Percentiles rank a stretch among this genome's conserved stretches.
Evolutionary conservation across 2,113 vertebrate species (phyloP).

Genomic region (Arizona elegans): DNA sequence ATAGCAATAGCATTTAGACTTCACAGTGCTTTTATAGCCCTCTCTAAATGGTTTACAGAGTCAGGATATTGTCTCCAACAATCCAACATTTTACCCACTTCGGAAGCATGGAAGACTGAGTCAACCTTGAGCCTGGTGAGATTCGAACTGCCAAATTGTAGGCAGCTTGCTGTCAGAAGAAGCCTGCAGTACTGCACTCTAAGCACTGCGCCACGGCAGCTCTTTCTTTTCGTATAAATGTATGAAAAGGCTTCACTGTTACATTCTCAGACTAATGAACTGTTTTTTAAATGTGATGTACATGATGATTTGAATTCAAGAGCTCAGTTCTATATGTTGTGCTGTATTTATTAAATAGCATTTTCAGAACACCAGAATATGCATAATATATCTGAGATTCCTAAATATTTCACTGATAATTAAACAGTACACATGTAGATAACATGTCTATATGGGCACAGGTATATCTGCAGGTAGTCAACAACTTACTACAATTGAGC

Average conservation of each 20-base stretch:
- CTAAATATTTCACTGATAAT: neutral
- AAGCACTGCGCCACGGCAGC: no score
- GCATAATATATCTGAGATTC: neutral
- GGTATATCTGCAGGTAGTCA: rapidly evolving
- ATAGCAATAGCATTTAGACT: no score
- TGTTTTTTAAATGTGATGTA: neutral
- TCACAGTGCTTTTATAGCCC: no score
- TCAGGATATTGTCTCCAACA: no score
- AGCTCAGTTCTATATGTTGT: neutral
- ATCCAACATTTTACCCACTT: no score
- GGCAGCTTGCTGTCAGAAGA: no score
- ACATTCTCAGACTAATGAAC: neutral
- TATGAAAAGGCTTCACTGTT: neutral
- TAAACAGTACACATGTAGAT: neutral
- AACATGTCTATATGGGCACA: neutral
- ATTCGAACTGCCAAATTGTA: no score
- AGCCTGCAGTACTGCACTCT: no score
- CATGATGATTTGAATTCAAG: neutral
- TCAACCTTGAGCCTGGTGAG: no score
- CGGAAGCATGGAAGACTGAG: no score
- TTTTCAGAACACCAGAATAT: neutral
- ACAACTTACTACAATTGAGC: no score
- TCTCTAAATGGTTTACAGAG: no score
- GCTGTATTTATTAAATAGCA: neutral
- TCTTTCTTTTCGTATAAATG: neutral